Base-by-base conservation (phyloP, 2,113 vertebrate species). In the Furnarius figulus region DNA sequence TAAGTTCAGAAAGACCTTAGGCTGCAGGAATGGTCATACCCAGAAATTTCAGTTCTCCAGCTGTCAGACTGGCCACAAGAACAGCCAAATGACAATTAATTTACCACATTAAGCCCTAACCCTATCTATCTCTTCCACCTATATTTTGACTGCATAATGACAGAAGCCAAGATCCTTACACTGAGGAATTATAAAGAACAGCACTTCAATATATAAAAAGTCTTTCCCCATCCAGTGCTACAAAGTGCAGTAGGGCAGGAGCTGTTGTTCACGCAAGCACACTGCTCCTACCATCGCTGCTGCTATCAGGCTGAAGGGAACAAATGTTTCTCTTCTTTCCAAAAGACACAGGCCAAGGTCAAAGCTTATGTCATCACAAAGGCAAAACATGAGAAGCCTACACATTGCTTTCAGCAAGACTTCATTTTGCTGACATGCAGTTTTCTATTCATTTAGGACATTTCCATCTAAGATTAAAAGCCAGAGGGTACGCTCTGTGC, bases 301-400 rank as follows among this genome's bases (percentile, higher is more conserved):
- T 74, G 82, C 87, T 93, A 52, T 90, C 83, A 89, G 55, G 77
- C 95, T 91, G 87, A 91, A 87, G 56, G 63, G 95, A 97, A 93
- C 67, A 93, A 97, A 79, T 9, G 37, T 37, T 91, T 42, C 59
- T 82, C 44, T 85, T 75, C 83, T 83, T 95, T 80, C 84, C 70
- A 35, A 92, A 90, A 84, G 76, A 90, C 89, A 85, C 73, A 85
- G 83, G 70, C 84, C 94, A 98, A 97, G 97, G 97, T 97, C 96
- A 97, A 94, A 95, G 90, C 96, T 97, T 96, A 39, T 92, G 85
- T 95, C 94, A 97, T 95, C 97, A 95, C 85, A 95, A 97, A 95
- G 1, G 39, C 90, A 94, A 90, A 97, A 97, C 91, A 96, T 87
- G 90, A 96, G 96, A 96, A 94, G 89, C 74, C 88, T 83, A 66